Percentiles rank a stretch among this genome's conserved stretches.
These are phyloP conservation scores for Neosilurus mollespiculum DNA, from an alignment of 2,797 vertebrate genomes.

Conservation along the genomic window DNA sequence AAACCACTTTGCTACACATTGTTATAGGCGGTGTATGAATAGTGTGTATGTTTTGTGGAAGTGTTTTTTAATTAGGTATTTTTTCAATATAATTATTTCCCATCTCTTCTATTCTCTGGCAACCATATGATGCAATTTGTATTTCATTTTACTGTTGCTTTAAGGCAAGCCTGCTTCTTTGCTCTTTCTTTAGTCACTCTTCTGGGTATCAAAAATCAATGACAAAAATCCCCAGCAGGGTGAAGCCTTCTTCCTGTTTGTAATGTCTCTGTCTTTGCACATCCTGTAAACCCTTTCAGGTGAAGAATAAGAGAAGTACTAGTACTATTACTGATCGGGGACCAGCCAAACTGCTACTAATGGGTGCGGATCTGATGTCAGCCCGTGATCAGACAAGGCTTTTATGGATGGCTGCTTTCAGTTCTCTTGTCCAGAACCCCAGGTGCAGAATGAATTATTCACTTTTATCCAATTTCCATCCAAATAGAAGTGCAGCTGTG, in stretches of 20 bases:
- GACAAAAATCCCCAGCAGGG: not conserved
- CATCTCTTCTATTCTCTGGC: not conserved
- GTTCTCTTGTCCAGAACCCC: constrained; percentile 22
- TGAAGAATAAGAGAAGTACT: not conserved
- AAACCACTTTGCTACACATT: not conserved
- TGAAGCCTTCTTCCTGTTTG: not conserved
- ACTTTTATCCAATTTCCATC: constrained; percentile 35
- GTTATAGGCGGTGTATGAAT: not conserved
- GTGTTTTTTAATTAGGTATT: not conserved
- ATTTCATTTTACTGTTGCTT: not conserved
- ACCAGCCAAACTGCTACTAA: constrained; percentile 13
- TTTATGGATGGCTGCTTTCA: constrained; percentile 14
- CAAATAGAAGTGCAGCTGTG: constrained; percentile 37
- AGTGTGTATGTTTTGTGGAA: not conserved
- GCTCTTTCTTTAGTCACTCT: not conserved
- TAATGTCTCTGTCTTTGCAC: not conserved
- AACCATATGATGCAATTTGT: not conserved
- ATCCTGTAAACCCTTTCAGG: not conserved
- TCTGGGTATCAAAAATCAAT: not conserved
- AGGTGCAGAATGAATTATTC: constrained; percentile 39
- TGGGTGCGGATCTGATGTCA: constrained; percentile 5
- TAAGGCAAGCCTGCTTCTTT: not conserved
- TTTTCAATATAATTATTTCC: not conserved
- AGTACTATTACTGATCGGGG: constrained; percentile 36
- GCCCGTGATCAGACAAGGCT: constrained; percentile 34